Base-by-base conservation (phyloP, 2,888 invertebrate species). In the Nemotelus nigrinus region DNA sequence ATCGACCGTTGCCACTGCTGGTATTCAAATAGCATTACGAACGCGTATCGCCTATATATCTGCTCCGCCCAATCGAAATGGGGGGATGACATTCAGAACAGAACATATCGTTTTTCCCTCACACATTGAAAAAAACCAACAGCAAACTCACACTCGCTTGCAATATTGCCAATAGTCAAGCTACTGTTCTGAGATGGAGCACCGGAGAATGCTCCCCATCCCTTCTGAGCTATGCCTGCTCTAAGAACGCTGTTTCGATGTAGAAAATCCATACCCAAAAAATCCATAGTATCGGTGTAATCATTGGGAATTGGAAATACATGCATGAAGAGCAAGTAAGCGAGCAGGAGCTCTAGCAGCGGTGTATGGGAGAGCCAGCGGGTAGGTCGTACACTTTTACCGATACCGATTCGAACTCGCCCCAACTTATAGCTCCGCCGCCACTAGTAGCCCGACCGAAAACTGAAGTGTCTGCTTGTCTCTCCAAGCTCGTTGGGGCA, bases 21-120 rank as follows among this genome's bases (percentile, higher is more conserved):
- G 5, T 43, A 65, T 65, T 8, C 65, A 43, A 55, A 65, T 25
- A 43, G 50, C 58, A 53, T 70, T 60, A 67, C 53, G 45, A 64
- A 75, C 43, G 57, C 76, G 63, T 76, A 64, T 77, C 47, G 70
- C 64, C 41, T 79, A 76, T 72, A 50, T 55, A 75, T 65, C 79
- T 78, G 79, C 79, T 79, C 79, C 79, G 79, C 79, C 79, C 79
- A 78, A 78, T 78, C 78, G 60, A 78, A 78, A 50, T 78, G 77
- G 65, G 68, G 72, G 79, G 79, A 76, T 77, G 77, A 78, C 76
- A 76, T 77, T 71, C 67, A n/a, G 50, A 44, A 72, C 76, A 64
- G 75, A 77, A 60, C 67, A 72, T 72, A 72, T 72, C 72, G 74
- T 74, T 63, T 74, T 74, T 60, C 74, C 74, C 74, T 60, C 60